phyloP scores from a whole-genome alignment of 2,113 vertebrate genomes.

The Pantherophis guttatus region DNA sequence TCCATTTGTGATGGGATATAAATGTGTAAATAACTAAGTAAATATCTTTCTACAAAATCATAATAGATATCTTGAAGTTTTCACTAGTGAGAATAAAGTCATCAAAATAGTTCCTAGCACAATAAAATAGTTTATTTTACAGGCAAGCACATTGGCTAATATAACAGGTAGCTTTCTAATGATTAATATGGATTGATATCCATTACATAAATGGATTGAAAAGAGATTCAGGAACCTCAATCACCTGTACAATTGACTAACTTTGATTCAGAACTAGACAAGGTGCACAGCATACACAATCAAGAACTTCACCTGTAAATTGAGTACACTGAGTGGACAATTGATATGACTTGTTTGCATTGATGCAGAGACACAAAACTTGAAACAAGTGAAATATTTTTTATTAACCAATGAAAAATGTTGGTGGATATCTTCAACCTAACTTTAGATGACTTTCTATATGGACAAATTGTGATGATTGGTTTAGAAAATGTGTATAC shows the following conservation, averaged over 20 bases:
- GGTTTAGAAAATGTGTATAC: not conserved
- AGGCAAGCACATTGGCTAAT: not conserved
- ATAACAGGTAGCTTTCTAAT: not conserved
- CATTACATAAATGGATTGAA: not conserved
- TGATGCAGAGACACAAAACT: not conserved
- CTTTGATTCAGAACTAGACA: not conserved
- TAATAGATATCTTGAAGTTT: not conserved
- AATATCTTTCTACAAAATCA: not conserved
- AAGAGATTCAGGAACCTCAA: not conserved
- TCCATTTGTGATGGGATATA: not conserved
- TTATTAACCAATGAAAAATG: not conserved
- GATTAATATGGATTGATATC: not conserved
- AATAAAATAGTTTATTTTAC: not conserved
- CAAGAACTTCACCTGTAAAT: not conserved
- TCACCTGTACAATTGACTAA: not conserved
- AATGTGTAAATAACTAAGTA: not conserved
- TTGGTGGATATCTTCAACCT: not conserved
- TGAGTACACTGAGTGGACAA: not conserved
- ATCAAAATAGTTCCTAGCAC: not conserved
- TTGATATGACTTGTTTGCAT: not conserved
- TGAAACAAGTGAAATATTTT: not conserved
- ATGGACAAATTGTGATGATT: not conserved
- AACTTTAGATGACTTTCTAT: not conserved
- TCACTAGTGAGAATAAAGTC: not conserved
- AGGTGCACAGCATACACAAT: not conserved